These are phyloP conservation scores for Deilephila elpenor DNA, from an alignment of 2,888 invertebrate genomes.

Conservation along the genomic window DNA sequence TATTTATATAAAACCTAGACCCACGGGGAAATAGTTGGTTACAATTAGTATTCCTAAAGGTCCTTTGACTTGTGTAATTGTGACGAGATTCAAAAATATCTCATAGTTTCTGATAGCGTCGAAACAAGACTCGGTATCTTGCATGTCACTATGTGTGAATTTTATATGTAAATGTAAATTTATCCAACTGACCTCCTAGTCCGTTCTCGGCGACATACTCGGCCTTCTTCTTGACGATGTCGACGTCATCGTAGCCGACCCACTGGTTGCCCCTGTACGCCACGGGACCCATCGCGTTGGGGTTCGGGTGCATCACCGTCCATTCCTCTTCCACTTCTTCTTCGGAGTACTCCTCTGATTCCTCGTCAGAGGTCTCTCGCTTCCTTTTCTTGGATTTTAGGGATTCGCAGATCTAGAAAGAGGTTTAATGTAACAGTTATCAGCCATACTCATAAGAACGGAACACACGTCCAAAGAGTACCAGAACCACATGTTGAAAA, in stretches of 20 bases:
- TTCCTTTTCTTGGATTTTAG: conserved; percentile 78
- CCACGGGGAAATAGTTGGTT: no score
- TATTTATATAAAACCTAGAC: no score
- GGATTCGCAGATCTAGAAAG: conserved; percentile 91
- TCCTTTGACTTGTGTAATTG: no score
- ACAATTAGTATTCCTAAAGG: no score
- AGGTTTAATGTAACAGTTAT: background rate
- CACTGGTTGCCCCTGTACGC: conserved; percentile 94
- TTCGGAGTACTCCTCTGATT: conserved; percentile 73
- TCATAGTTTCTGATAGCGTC: no score
- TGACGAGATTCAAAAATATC: no score
- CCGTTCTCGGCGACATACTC: conserved; percentile 93
- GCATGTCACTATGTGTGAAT: no score
- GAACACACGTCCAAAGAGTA: no score
- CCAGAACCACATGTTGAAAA: no score
- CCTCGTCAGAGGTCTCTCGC: conserved; percentile 63
- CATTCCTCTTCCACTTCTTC: conserved; percentile 86
- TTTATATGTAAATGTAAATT: background rate
- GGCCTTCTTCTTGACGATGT: conserved; percentile 92
- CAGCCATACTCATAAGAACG: no score
- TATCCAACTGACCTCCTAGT: conserved; percentile 87
- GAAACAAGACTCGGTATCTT: no score
- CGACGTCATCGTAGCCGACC: conserved; percentile 96
- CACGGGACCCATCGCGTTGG: conserved; percentile 94
- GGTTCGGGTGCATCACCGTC: conserved; percentile 92